Base-by-base conservation (phyloP, 2,888 invertebrate species). In the Cheilosia grossa region DNA sequence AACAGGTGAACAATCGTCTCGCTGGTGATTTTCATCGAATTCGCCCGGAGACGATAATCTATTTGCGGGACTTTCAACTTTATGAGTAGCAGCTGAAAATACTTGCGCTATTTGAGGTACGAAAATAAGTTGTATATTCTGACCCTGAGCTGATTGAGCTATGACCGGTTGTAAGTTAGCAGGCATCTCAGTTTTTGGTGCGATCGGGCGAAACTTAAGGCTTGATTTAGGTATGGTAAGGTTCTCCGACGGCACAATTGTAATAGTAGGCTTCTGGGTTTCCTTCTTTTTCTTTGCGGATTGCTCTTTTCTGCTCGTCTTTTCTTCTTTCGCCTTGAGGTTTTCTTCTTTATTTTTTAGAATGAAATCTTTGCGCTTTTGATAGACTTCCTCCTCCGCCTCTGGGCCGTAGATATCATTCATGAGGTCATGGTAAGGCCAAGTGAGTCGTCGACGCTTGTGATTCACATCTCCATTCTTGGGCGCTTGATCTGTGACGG, bases 381-480 rank as follows among this genome's bases (percentile, higher is more conserved):
- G 42, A 0, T 4, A 15, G 1, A 66, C 24, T 4, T 74, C 58
- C 10, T 42, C 54, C 21, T 63, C 73, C 37, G 58, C 27, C 15
- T 49, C 58, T 10, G 21, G 6, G 17, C 78, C 80, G 21, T 80
- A 80, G 6, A 80, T 40, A 10, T 64, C 24, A 5, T 74, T 42
- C 24, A 83, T 5, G 2, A 24, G 24, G 4, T 49, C 44, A 30
- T 58, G 75, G 59, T 80, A 83, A 0, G 83, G 80, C 83, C 83
- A 83, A 1, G 54, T 67, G 13, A 44, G 21, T 9, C 44, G 58
- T 2, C 56, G 37, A 19, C 37, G 59, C 13, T 33, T 66, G 1
- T n/a, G 5, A 3, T 3, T 19, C 2, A 10, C 6, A 13, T 13
- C 2, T 1, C 19, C 42, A 4, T 30, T 51, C n/a, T 24, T 30